Conservation (phyloP, 2,797 vertebrate species). For the Galago senegalensis region DNA sequence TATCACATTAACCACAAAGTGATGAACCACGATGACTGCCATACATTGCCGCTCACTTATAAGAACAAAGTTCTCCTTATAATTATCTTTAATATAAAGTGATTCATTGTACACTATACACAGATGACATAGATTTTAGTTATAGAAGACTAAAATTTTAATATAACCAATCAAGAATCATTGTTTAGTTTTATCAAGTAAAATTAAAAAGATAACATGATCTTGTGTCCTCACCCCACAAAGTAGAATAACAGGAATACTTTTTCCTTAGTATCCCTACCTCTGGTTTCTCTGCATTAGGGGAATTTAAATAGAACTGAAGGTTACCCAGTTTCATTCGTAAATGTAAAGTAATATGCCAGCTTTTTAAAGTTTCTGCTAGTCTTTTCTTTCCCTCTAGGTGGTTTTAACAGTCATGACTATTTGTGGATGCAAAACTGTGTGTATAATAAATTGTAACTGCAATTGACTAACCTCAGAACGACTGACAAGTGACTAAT, state of each 20-base stretch:
- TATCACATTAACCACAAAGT: background rate
- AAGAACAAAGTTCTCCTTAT: conserved; percentile 13
- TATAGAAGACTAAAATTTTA: conserved; percentile 35
- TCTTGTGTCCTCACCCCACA: conserved; percentile 26
- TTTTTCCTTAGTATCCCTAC: conserved; percentile 37
- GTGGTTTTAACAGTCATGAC: conserved; percentile 59
- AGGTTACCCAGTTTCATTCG: conserved; percentile 49
- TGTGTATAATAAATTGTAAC: conserved; percentile 75
- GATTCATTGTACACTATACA: conserved; percentile 13
- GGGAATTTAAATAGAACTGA: conserved; percentile 41
- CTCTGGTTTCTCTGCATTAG: conserved; percentile 34
- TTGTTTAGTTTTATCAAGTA: conserved; percentile 32
- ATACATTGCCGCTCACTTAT: background rate
- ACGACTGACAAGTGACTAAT: conserved; percentile 77
- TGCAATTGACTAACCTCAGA: conserved; percentile 71
- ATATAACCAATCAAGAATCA: background rate
- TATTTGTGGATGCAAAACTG: conserved; percentile 71
- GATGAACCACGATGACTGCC: background rate
- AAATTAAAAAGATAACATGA: conserved; percentile 49
- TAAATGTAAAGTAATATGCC: conserved; percentile 54
- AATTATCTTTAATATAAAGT: conserved; percentile 15
- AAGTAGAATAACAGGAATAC: background rate
- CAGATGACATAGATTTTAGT: background rate
- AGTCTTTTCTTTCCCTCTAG: conserved; percentile 11
- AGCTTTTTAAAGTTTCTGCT: conserved; percentile 30